These are phyloP conservation scores for Mastacembelus armatus DNA, from an alignment of 2,797 vertebrate genomes.

Conservation along the genomic window DNA sequence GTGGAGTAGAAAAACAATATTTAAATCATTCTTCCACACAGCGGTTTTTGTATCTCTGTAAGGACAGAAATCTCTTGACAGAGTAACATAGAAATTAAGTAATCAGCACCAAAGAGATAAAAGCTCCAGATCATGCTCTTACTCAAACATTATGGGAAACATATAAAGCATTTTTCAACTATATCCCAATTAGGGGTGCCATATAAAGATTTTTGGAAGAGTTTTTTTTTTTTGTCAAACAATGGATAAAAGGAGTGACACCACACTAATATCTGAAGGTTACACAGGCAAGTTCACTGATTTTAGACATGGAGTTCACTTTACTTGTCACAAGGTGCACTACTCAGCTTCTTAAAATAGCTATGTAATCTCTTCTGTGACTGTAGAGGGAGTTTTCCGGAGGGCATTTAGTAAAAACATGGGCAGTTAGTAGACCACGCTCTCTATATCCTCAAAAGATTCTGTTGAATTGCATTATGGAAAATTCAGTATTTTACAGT, in stretches of 20 bases:
- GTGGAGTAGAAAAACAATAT: too few relatives aligned
- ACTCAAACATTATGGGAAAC: too few relatives aligned
- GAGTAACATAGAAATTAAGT: neutral
- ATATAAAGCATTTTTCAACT: neutral
- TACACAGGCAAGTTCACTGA: neutral
- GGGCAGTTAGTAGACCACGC: too few relatives aligned
- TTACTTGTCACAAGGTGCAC: neutral
- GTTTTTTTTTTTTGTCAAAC: neutral
- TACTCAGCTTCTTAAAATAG: too few relatives aligned
- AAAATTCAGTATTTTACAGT: too few relatives aligned
- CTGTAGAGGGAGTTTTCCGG: neutral
- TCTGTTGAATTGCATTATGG: neutral
- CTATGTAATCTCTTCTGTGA: neutral
- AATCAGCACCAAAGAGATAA: neutral
- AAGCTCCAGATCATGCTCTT: too few relatives aligned
- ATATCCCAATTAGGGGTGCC: too few relatives aligned
- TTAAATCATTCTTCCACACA: too few relatives aligned
- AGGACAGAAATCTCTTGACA: neutral
- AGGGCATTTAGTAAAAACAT: too few relatives aligned
- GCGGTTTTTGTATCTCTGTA: neutral
- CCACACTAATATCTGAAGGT: neutral
- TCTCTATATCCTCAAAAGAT: neutral
- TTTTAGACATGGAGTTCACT: neutral
- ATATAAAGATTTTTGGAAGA: too few relatives aligned
- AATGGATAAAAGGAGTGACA: neutral